Conservation (phyloP, 2,888 invertebrate genomes). For the Caenorhabditis macrosperma region DNA sequence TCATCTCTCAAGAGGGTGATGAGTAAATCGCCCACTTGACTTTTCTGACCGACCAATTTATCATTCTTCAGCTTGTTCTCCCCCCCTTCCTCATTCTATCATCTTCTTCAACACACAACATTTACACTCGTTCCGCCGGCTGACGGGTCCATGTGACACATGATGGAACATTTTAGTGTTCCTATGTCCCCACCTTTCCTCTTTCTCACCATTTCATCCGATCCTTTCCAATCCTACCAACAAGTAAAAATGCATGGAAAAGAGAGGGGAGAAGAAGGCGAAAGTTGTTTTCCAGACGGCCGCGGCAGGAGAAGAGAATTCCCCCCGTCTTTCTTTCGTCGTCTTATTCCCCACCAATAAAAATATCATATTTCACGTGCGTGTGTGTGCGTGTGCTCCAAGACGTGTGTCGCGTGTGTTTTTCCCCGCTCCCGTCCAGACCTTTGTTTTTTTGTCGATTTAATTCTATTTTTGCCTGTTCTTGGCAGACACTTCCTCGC, state of each 20-base stretch:
- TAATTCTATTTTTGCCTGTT: not conserved
- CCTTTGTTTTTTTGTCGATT: slow-evolving; percentile 2
- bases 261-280: not conserved
- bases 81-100: not conserved
- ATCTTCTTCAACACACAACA: not conserved
- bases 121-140: slow-evolving; percentile 33
- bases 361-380: slow-evolving; percentile 57
- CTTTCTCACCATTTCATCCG: not conserved
- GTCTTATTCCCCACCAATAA: slow-evolving; percentile 28
- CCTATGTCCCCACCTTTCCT: not conserved
- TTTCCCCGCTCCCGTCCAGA: slow-evolving; percentile 8
- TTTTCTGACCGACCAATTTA: not conserved
- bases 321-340: not conserved
- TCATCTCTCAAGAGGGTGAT: slow-evolving; percentile 11
- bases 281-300: slow-evolving; percentile 20
- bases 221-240: not conserved
- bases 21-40: not conserved
- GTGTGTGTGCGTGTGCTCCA: slow-evolving; percentile 1
- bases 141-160: slow-evolving; percentile 45
- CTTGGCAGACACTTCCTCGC: not conserved
- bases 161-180: slow-evolving; percentile 39
- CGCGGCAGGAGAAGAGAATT: too few species aligned
- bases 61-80: not conserved
- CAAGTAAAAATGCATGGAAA: not conserved
- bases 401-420: slow-evolving; percentile 16